These are phyloP conservation scores for Typhlichthys subterraneus DNA, from an alignment of 2,797 vertebrate genomes.

Conservation along the genomic window DNA sequence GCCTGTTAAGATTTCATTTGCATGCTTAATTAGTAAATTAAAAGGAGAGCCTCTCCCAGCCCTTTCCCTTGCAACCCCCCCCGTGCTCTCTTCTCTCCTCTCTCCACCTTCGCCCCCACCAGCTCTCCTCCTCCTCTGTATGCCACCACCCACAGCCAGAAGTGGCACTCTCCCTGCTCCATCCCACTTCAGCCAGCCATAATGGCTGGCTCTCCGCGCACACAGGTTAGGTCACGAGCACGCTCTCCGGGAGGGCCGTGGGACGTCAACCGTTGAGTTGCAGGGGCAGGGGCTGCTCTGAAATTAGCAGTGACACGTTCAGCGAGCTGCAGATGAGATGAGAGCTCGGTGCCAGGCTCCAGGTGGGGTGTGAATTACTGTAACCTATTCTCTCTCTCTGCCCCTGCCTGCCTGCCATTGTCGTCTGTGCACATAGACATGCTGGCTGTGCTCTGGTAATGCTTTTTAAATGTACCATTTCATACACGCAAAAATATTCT, in stretches of 20 bases:
- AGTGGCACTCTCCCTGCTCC: conserved; percentile 62
- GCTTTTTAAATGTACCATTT: no score
- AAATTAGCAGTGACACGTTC: conserved; percentile 57
- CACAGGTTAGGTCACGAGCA: conserved; percentile 24
- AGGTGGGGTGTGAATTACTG: conserved; percentile 36
- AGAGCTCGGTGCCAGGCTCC: conserved; percentile 25
- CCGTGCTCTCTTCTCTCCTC: conserved; percentile 33
- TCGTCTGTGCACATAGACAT: no score
- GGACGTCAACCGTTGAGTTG: conserved; percentile 43
- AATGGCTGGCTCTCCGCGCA: conserved; percentile 59
- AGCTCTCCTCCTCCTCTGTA: conserved; percentile 16
- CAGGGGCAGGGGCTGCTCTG: conserved; percentile 24
- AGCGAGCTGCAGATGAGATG: conserved; percentile 46
- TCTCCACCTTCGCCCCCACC: conserved; percentile 11
- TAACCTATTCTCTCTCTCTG: conserved; percentile 24
- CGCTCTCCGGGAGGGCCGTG: conserved; percentile 43
- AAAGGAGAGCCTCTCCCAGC: conserved; percentile 77
- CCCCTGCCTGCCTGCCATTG: background rate
- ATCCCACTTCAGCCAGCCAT: conserved; percentile 63
- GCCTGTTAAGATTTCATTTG: conserved; percentile 86
- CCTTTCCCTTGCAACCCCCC: conserved; percentile 69
- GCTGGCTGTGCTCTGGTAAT: no score
- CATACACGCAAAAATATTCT: no score
- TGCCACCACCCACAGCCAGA: conserved; percentile 61
- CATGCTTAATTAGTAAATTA: conserved; percentile 86